Evolutionary conservation across 2,888 invertebrate species (phyloP).

Genomic region (Mechanitis messenoides): DNA sequence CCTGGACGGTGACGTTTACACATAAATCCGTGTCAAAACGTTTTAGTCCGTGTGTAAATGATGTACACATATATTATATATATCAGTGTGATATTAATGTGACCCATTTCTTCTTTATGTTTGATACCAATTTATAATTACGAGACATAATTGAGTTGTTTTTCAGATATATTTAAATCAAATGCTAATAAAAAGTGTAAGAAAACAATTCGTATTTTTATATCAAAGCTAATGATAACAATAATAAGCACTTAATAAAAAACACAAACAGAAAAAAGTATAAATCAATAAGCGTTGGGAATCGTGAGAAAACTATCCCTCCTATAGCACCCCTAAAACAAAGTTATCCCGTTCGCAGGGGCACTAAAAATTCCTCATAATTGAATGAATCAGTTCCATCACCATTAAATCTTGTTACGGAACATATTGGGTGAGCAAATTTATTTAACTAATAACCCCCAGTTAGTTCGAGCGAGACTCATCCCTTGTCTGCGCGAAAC

Average conservation of each 20-base stretch:
- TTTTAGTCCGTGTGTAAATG: slow-evolving; percentile 32
- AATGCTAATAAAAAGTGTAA: too few species aligned
- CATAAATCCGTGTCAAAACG: slow-evolving; percentile 73
- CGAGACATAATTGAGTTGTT: too few species aligned
- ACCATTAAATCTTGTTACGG: slow-evolving; percentile 76
- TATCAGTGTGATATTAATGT: too few species aligned
- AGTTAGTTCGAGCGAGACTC: slow-evolving; percentile 45
- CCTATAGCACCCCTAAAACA: slow-evolving; percentile 60
- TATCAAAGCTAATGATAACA: too few species aligned
- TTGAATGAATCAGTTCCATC: slow-evolving; percentile 77
- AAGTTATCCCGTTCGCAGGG: slow-evolving; percentile 68
- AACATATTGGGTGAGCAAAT: slow-evolving; percentile 76
- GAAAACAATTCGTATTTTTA: too few species aligned
- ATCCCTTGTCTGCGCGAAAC: slow-evolving; percentile 49
- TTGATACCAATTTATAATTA: too few species aligned
- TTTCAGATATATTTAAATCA: too few species aligned
- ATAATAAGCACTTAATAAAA: background rate
- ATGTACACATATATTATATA: slow-evolving; percentile 10
- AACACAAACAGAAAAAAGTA: slow-evolving; percentile 21
- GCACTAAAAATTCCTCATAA: slow-evolving; percentile 76
- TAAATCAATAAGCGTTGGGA: slow-evolving; percentile 55
- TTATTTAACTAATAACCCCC: slow-evolving; percentile 74
- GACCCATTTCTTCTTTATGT: too few species aligned
- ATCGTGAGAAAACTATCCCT: slow-evolving; percentile 70
- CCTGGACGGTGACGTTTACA: slow-evolving; percentile 67